Percentiles rank a stretch among this genome's conserved stretches.
These are phyloP conservation scores for Sesia bembeciformis DNA, from an alignment of 2,888 invertebrate genomes.

Conservation along the genomic window DNA sequence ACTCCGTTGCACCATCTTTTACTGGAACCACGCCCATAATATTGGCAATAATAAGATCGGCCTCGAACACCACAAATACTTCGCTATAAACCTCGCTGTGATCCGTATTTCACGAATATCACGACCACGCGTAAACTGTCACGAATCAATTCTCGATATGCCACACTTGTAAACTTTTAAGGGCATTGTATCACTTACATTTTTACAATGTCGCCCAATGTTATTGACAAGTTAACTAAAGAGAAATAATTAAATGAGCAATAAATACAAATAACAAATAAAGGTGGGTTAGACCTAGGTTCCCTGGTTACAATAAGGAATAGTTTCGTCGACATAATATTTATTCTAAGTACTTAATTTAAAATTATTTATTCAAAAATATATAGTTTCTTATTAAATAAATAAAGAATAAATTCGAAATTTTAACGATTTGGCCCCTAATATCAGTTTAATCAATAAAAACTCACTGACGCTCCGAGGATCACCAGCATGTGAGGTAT, in stretches of 20 bases:
- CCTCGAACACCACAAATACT: conserved; percentile 16
- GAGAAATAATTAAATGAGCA: not conserved
- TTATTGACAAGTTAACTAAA: not conserved
- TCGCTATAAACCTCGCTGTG: conserved; percentile 11
- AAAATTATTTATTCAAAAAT: too few species aligned
- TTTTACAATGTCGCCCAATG: not conserved
- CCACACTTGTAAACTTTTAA: not conserved
- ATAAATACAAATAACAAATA: not conserved
- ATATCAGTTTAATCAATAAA: too few species aligned
- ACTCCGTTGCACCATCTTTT: conserved; percentile 8
- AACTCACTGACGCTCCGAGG: too few species aligned
- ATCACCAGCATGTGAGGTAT: too few species aligned
- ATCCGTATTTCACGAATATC: conserved; percentile 33
- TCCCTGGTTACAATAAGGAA: too few species aligned
- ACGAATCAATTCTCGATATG: not conserved
- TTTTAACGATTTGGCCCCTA: too few species aligned
- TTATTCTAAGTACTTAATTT: too few species aligned
- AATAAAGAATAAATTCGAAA: too few species aligned
- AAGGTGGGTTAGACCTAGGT: too few species aligned
- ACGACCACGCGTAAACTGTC: conserved; percentile 21
- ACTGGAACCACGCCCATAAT: conserved; percentile 12
- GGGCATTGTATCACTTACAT: not conserved
- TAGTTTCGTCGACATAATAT: too few species aligned
- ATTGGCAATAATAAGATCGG: conserved; percentile 10
- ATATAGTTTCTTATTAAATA: too few species aligned